phyloP scores from a whole-genome alignment of 2,113 vertebrate species.

The Anhinga rufa region DNA sequence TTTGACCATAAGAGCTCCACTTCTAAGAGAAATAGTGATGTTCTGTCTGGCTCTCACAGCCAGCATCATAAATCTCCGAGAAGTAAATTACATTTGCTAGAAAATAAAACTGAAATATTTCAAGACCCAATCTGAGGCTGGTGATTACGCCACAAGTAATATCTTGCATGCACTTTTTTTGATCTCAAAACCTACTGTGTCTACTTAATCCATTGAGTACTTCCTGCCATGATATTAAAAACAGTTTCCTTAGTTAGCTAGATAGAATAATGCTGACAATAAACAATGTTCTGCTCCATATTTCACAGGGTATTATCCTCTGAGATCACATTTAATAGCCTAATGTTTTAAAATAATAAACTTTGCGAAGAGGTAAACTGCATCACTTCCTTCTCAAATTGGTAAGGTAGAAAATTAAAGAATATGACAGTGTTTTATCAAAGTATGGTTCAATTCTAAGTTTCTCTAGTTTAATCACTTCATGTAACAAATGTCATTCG shows the following conservation, averaged over 20 bases:
- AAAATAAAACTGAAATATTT: slow-evolving; percentile 12
- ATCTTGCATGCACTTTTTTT: neutral
- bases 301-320: slow-evolving; percentile 19
- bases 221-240: slow-evolving; percentile 13
- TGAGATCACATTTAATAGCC: neutral
- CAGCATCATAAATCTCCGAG: neutral
- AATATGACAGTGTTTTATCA: neutral
- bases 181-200: neutral
- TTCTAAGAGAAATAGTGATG: neutral
- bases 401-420: neutral
- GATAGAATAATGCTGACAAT: neutral
- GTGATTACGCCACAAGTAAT: neutral
- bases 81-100: slow-evolving; percentile 9
- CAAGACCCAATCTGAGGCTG: neutral
- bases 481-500: neutral
- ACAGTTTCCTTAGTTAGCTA: neutral
- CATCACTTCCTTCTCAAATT: neutral
- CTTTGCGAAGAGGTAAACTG: neutral
- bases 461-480: neutral
- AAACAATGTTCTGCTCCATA: neutral
- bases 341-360: slow-evolving; percentile 24
- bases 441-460: neutral
- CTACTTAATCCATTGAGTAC: neutral
- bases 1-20: neutral
- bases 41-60: neutral